phyloP scores from a whole-genome alignment of 2,888 invertebrate species.

The Leucozona laternaria region DNA sequence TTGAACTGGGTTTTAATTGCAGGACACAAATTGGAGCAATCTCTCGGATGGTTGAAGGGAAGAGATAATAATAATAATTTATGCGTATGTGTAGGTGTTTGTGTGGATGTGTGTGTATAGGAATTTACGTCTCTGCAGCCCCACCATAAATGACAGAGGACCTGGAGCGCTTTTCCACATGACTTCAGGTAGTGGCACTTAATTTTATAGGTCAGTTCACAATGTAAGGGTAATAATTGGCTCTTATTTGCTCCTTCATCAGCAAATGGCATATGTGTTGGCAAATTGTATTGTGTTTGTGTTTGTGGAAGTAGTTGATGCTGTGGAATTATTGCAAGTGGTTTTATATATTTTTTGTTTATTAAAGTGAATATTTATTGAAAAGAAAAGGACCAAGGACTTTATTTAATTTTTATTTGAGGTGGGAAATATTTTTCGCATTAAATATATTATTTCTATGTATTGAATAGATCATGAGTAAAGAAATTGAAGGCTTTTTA shows the following conservation, averaged over 20 bases:
- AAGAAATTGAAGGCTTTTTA: too few species aligned
- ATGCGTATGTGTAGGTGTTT: neutral
- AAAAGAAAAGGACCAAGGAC: neutral
- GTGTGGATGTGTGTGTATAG: neutral
- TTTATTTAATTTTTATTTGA: too few species aligned
- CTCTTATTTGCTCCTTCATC: constrained; percentile 49
- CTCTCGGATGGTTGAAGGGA: constrained; percentile 22
- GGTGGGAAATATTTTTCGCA: too few species aligned
- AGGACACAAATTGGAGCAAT: constrained; percentile 54
- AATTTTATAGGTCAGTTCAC: constrained; percentile 68
- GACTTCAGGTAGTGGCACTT: constrained; percentile 60
- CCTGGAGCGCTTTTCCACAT: constrained; percentile 46
- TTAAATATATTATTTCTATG: too few species aligned
- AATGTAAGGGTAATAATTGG: constrained; percentile 58
- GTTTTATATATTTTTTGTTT: neutral
- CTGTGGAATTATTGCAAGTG: constrained; percentile 3
- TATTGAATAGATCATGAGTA: too few species aligned
- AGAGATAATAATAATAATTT: constrained; percentile 25
- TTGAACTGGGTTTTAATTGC: constrained; percentile 64
- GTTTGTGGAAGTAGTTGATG: neutral
- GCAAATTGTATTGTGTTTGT: neutral
- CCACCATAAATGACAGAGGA: constrained; percentile 24
- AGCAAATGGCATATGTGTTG: constrained; percentile 8
- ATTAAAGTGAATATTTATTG: neutral
- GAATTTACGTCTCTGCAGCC: neutral